These are phyloP conservation scores for Lycia hirtaria DNA, from an alignment of 2,888 invertebrate species.

Conservation along the genomic window DNA sequence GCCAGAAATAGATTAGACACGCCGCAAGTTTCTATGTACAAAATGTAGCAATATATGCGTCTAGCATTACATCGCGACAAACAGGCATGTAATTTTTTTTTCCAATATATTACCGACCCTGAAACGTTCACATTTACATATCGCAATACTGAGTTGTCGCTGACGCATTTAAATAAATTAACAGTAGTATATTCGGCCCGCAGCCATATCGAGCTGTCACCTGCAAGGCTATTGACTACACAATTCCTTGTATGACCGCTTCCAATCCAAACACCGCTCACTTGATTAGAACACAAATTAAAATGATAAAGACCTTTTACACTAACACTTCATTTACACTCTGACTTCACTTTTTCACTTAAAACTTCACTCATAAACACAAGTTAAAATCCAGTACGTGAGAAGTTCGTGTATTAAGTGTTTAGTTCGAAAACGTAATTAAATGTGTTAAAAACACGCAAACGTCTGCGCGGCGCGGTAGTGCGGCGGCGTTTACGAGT, in stretches of 20 bases:
- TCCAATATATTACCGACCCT: constrained; percentile 56
- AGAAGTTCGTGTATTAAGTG: constrained; percentile 28
- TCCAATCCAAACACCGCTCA: constrained; percentile 71
- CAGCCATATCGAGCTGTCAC: constrained; percentile 56
- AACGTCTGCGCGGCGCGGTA: constrained; percentile 70
- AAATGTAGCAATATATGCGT: constrained; percentile 48
- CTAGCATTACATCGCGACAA: constrained; percentile 28
- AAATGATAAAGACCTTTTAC: constrained; percentile 69
- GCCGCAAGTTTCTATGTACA: constrained; percentile 47
- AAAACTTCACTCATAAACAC: constrained; percentile 25
- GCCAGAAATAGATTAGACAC: constrained; percentile 55
- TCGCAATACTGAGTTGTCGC: constrained; percentile 63
- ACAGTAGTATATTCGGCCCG: constrained; percentile 63
- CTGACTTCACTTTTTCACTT: constrained; percentile 20
- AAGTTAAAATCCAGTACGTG: constrained; percentile 29
- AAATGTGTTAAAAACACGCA: constrained; percentile 50
- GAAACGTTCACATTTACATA: constrained; percentile 62
- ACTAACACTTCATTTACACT: constrained; percentile 59
- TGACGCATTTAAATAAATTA: constrained; percentile 71
- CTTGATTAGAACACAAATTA: constrained; percentile 65
- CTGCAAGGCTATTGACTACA: constrained; percentile 75
- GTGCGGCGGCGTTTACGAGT: constrained; percentile 67
- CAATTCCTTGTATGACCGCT: constrained; percentile 64
- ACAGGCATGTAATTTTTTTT: constrained; percentile 22
- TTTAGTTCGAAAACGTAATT: constrained; percentile 39